Evolutionary conservation across 2,888 invertebrate genomes (phyloP), one percentile per base, ranked within the genome.

Genomic region (Auanema sp.): DNA sequence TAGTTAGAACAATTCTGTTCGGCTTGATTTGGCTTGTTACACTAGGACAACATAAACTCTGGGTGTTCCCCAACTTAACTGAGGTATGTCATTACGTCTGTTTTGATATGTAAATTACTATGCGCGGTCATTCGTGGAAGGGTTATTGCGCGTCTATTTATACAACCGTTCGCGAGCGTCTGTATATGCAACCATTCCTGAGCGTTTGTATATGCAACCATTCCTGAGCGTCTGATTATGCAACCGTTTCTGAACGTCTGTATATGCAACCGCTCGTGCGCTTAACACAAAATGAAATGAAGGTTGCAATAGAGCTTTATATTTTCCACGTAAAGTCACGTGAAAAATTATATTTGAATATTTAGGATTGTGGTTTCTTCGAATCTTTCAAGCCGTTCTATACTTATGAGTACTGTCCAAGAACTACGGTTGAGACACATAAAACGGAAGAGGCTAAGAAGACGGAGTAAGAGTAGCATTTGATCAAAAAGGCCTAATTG

Each of bases 361-460:
- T 61, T 10, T 40, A 68, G 66, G 74, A 99, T 84, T 97, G 97
- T 33, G 96, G 98, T 58, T 94, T 99, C 88, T 91, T 97, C 75
- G 96, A 96, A 8, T 97, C 96, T 0, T 98, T 98, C 87, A 93
- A 93, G 91, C 98, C 98, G 2, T 87, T 95, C 0, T 96, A 95
- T 85, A 81, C 83, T 1, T 81, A 83, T 60, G 79, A 76, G 52
- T 76, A 78, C 47, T 65, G 55, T 47, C 67, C 59, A 8, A 51
- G 60, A 16, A 59, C 49, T 12, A 63, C 64, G 43, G 62, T 66
- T 42, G 58, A 58, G 1, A 65, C 71, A 44, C 65, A 71, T 8
- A 64, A 69, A 14, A 71, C 72, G 50, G 64, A 72, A 23, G 69
- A 71, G 44, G 71, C 72, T 41, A 75, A 68, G 51, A 73, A 73